Conservation (phyloP, 2,797 vertebrate genomes). For the Lemur catta region DNA sequence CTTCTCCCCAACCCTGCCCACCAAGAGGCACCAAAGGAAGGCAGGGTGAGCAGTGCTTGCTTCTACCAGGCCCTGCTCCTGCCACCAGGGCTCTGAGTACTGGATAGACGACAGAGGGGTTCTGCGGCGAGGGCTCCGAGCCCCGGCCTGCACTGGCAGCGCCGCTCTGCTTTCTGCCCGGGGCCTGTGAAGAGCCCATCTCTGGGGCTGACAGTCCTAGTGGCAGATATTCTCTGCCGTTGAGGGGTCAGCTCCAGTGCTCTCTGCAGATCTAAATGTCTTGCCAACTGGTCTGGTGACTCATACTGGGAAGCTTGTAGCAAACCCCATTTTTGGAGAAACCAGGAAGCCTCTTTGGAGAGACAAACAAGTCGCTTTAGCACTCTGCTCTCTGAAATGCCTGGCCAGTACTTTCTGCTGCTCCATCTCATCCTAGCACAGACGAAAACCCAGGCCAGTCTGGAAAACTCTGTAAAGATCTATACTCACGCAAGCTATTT, state of each 20-base stretch:
- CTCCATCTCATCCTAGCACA: not conserved
- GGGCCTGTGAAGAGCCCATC: not conserved
- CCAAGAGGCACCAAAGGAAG: not conserved
- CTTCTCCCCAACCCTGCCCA: not conserved
- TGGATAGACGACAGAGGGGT: too few relatives aligned
- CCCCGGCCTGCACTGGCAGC: fast-evolving
- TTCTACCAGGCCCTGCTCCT: not conserved
- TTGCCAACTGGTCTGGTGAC: slow-evolving; percentile 31
- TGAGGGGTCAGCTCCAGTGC: not conserved
- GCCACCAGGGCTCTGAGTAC: too few relatives aligned
- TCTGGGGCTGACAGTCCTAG: not conserved
- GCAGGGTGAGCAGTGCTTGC: not conserved
- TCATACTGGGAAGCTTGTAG: slow-evolving; percentile 35
- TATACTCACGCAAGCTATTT: slow-evolving; percentile 28
- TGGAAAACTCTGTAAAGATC: slow-evolving; percentile 4
- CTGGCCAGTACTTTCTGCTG: not conserved
- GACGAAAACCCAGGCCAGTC: not conserved
- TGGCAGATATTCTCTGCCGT: not conserved
- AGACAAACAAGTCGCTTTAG: slow-evolving; percentile 16
- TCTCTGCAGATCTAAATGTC: not conserved
- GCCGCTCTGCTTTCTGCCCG: not conserved
- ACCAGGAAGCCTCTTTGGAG: not conserved
- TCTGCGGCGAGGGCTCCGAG: not conserved
- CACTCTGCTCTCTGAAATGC: not conserved
- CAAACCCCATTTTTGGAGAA: slow-evolving; percentile 71